Evolutionary conservation across 1,140 invertebrate species (phyloP).

Genomic region (Yoshiicerus persimilis): DNA sequence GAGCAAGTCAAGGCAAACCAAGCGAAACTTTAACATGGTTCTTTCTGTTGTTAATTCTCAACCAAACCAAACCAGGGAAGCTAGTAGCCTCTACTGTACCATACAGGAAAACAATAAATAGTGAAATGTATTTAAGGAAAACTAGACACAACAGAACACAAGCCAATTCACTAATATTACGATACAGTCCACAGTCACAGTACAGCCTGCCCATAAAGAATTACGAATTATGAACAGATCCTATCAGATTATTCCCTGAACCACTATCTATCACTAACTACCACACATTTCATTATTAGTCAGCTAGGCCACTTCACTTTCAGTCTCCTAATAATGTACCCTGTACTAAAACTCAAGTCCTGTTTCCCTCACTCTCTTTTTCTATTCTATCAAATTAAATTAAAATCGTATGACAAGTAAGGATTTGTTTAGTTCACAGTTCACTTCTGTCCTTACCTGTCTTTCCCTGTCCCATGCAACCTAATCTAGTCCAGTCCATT

Average conservation of each 20-base stretch:
- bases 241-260: background rate
- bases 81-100: background rate
- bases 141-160: background rate
- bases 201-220: background rate
- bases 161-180: background rate
- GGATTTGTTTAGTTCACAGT: background rate
- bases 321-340: background rate
- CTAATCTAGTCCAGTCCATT: background rate
- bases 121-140: background rate
- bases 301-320: background rate
- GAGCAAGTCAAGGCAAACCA: background rate
- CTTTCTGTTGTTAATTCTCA: background rate
- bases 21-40: background rate
- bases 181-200: background rate
- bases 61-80: background rate
- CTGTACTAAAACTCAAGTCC: no score
- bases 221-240: constrained; percentile 11
- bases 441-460: no score
- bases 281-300: constrained; percentile 12
- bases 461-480: background rate
- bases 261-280: background rate
- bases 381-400: background rate
- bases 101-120: background rate
- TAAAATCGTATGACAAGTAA: background rate
- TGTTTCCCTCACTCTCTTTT: no score